Evolutionary conservation across 2,113 vertebrate genomes (phyloP), one percentile per base, ranked within the genome.

Genomic region (Carassius gibelio): DNA sequence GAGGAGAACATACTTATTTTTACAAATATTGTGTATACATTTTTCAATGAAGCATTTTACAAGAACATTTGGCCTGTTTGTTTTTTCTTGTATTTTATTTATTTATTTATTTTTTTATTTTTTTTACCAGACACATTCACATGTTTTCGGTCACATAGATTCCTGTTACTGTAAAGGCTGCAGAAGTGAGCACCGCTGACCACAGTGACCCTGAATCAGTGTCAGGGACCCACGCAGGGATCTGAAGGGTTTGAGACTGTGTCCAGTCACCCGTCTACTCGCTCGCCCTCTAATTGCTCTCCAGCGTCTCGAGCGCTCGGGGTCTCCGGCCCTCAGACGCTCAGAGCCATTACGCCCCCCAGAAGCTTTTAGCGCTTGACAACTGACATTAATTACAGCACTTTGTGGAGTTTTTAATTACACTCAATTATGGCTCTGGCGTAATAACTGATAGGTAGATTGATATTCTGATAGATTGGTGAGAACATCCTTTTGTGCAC

Each of bases 361-460:
- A 74, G 86, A 88, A 82, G 90, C 89, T 93, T 92, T 91, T 89
- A 91, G 85, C 48, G 61, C 87, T 91, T 90, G 89, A 93, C 90
- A 93, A 90, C 89, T 94, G 93, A 94, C 93, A 92, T 93, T 95
- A 94, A 95, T 95, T 95, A 92, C 89, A 92, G 92, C 89, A 93
- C 92, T 94, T 92, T 81, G 21, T 64, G 88, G 88, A 92, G 87
- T 90, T 93, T 93, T 94, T 93, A 94, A 95, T 94, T 94, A 92
- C 80, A 88, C 85, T 90, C 91, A 93, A 92, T 94, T 94, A 94
- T 88, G 92, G 88, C 87, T 87, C 91, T 90, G 90, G 91, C 89
- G 90, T 91, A 93, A 94, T 93, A 92, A 95, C 91, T 92, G 91
- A 95, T 93, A 91, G 91, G 90, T 93, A 90, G 92, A 94, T 93